Evolutionary conservation across 2,113 vertebrate genomes (phyloP).

Genomic region (Gopherus evgoodei): DNA sequence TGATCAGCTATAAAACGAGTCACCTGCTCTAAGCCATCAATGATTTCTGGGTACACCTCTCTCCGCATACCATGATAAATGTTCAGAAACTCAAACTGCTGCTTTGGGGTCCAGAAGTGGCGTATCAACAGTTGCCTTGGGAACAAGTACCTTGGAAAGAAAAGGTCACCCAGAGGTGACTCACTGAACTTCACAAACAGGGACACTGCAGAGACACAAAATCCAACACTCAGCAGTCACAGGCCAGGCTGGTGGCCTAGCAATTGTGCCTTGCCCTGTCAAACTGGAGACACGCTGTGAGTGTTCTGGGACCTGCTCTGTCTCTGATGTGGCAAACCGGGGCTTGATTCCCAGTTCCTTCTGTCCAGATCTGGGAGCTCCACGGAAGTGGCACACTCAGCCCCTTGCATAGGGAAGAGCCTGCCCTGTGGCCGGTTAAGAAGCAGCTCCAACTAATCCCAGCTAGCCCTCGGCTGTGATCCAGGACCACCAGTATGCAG

Average conservation of each 20-base stretch:
- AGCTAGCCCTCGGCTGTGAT: not conserved
- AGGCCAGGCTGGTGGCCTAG: not conserved
- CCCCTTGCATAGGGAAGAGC: not conserved
- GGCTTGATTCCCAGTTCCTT: not conserved
- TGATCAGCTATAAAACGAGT: slow-evolving; percentile 67
- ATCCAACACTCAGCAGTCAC: not conserved
- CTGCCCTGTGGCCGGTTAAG: not conserved
- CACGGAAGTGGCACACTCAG: not conserved
- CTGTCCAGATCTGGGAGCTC: not conserved
- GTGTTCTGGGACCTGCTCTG: not conserved
- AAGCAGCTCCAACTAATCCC: not conserved
- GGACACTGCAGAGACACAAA: not conserved
- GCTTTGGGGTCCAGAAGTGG: slow-evolving; percentile 91
- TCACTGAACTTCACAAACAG: not conserved
- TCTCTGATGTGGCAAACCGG: not conserved
- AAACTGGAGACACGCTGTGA: not conserved
- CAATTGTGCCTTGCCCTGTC: not conserved
- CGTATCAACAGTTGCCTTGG: slow-evolving; percentile 91
- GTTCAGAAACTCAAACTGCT: slow-evolving; percentile 85
- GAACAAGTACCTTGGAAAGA: slow-evolving; percentile 88
- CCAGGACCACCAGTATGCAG: not conserved
- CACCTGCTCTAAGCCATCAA: slow-evolving; percentile 73
- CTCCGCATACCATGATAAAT: slow-evolving; percentile 81
- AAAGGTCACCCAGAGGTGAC: not conserved
- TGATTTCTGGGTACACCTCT: slow-evolving; percentile 69